Percentiles rank a stretch among this genome's conserved stretches.
phyloP scores from a whole-genome alignment of 2,888 invertebrate species.

The Arge pagana region DNA sequence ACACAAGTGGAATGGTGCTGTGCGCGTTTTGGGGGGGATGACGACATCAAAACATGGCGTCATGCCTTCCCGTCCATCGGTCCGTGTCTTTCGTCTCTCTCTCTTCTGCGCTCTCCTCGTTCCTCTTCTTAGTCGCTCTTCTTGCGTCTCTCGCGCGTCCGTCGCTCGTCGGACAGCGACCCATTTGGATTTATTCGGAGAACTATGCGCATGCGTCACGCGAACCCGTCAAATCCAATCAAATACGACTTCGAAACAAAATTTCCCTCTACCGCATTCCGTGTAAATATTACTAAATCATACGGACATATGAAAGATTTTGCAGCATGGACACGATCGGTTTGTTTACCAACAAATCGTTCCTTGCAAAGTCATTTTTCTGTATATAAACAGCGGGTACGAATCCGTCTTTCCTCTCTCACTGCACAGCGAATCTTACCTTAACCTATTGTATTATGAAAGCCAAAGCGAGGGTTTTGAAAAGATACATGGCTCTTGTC shows the following conservation, averaged over 20 bases:
- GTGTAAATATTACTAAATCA: too few relatives aligned
- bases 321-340: too few relatives aligned
- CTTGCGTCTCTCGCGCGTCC: conserved; percentile 11
- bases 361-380: too few relatives aligned
- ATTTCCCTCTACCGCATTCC: too few relatives aligned
- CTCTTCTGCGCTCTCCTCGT: neutral
- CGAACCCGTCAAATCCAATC: conserved; percentile 7
- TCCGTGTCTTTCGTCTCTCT: conserved; percentile 31
- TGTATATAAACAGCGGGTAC: too few relatives aligned
- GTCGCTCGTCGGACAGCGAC: conserved; percentile 16
- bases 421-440: too few relatives aligned
- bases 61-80: conserved; percentile 37
- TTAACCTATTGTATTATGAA: too few relatives aligned
- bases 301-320: too few relatives aligned
- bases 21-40: conserved; percentile 42
- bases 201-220: conserved; percentile 14
- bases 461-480: too few relatives aligned
- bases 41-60: conserved; percentile 58
- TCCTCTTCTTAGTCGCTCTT: neutral
- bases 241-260: too few relatives aligned
- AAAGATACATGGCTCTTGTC: conserved; percentile 42
- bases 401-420: too few relatives aligned
- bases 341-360: too few relatives aligned
- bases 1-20: conserved; percentile 38
- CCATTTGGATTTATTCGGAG: conserved; percentile 12